Evolutionary conservation across 2,797 vertebrate genomes (phyloP), one percentile per base, ranked within the genome.

Genomic region (Catharus ustulatus): DNA sequence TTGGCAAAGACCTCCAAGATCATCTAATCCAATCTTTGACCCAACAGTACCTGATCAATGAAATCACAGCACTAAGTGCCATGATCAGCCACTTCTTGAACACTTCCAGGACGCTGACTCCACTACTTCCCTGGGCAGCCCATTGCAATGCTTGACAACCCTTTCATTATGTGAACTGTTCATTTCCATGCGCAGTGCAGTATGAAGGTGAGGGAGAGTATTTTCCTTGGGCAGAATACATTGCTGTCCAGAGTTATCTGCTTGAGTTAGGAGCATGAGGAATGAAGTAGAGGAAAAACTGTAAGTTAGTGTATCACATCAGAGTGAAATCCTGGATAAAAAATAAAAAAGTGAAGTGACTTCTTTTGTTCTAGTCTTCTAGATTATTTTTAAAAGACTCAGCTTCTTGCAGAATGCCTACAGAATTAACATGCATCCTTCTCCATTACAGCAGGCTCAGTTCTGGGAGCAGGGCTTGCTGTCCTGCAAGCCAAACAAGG

Each of bases 81-180:
- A 2, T 5, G 6, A 6, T 48, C 23, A 29, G 14, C 38, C 1
- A 0, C 24, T 45, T n/a, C 57, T n/a, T 36, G 27, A 55, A 4
- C 14, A 4, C 57, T 24, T 43, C 3, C 13, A 18, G n/a, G 24
- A 9, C 3, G 2, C 10, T n/a, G 43, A 26, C 43, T 51, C 24
- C 0, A 0, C 11, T 9, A 2, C 23, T 43, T 24, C 45, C 26
- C 24, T 38, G 71, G 27, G 64, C 43, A 57, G 14, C 64, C 57
- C 6, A 0, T 34, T 38, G 32, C 27, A 57, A 1, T 43, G 36
- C 32, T 19, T 57, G n/a, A 19, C 11, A 38, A 0, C 16, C 52
- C 43, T 69, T 63, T 14, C 27, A 21, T 57, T 51, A 22, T 9
- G 9, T n/a, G n/a, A 76, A 24, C 29, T 59, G 1, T 24, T 87